A percentile compares a stretch with the other conserved stretches of the same genome.
These are phyloP conservation scores for Syngnathus floridae DNA, from an alignment of 2,113 vertebrate genomes.

Conservation along the genomic window DNA sequence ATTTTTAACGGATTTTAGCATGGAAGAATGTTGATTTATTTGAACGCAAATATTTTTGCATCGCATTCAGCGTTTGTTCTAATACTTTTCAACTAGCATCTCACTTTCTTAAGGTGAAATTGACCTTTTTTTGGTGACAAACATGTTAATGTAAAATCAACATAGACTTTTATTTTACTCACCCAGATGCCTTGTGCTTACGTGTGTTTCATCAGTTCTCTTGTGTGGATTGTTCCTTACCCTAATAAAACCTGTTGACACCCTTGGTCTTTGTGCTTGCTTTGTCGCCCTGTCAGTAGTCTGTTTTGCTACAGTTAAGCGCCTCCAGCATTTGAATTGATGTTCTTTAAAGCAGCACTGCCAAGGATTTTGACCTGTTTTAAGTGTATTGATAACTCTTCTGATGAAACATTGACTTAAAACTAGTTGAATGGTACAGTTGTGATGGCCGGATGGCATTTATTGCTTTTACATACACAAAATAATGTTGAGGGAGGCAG, in stretches of 20 bases:
- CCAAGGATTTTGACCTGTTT: no score
- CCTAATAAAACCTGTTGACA: constrained; percentile 45
- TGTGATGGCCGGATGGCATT: no score
- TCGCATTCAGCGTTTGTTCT: not conserved
- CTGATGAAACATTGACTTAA: no score
- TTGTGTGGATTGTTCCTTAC: constrained; percentile 19
- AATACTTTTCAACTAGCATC: not conserved
- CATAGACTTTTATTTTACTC: not conserved
- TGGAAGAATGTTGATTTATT: not conserved
- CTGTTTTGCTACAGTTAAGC: no score
- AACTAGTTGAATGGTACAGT: no score
- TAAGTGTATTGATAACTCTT: no score
- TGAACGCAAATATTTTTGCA: not conserved
- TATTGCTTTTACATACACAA: no score
- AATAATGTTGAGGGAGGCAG: no score
- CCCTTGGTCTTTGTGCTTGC: constrained; percentile 10
- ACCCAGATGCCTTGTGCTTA: not conserved
- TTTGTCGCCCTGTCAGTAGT: not conserved
- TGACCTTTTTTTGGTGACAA: not conserved
- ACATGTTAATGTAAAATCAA: not conserved
- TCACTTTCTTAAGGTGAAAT: not conserved
- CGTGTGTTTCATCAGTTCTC: constrained; percentile 17
- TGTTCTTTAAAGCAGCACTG: no score
- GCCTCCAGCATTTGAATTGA: no score
- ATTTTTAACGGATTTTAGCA: no score